Evolutionary conservation across 1,140 invertebrate genomes (phyloP), one percentile per base, ranked within the genome.

Genomic region (Microplitis demolitor): DNA sequence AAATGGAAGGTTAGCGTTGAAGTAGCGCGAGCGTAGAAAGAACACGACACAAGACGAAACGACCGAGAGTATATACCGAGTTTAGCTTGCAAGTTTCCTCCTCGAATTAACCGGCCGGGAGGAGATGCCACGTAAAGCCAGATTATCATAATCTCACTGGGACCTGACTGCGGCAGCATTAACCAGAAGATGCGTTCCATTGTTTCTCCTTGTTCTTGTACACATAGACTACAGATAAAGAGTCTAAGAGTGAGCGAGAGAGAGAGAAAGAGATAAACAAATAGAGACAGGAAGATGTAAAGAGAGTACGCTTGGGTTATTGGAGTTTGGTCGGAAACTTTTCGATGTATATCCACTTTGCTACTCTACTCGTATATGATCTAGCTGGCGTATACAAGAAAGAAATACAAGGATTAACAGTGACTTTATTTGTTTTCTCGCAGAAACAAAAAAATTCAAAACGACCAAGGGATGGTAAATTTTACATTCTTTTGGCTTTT

Each of bases 61-160:
- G 14, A 35, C 14, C 13, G n/a, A 66, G 53, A 60, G 66, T 66
- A 34, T 45, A 45, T 9, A 45, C 6, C 39, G 39, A 45, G 39
- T 34, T 39, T 16, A 31, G 14, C 34, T 45, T 77, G 77, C 76
- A 85, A 87, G 82, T 86, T 87, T 85, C 80, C 83, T 85, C 79
- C 80, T 84, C 83, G 83, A 87, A 84, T 86, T 87, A 87, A 85
- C 81, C 80, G 81, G 78, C 82, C 76, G 72, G 78, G 39, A 72
- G 78, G 82, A 85, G 83, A 83, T 77, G 82, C 80, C 82, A 82
- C 81, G 80, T 86, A 85, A 87, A 87, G 81, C 79, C 79, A 87
- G 85, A 87, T 87, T 87, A 87, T 87, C 79, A 87, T 87, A 87
- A 87, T 87, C 85, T 86, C 85, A 80, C 78, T 79, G 79, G 83